Evolutionary conservation across 2,797 vertebrate genomes (phyloP).

Genomic region (Luscinia megarhynchos): DNA sequence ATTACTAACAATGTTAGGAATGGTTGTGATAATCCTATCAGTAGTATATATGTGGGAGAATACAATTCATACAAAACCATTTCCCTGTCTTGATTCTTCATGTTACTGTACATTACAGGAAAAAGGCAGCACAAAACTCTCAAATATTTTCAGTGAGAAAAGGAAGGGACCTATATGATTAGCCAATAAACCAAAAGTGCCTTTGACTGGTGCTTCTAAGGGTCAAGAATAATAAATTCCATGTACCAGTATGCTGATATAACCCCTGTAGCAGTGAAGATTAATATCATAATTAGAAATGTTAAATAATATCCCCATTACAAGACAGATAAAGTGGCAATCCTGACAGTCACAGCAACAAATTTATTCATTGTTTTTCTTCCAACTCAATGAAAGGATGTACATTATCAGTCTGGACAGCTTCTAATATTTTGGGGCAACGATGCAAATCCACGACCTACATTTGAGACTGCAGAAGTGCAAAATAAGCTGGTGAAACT

Average conservation of each 20-base stretch:
- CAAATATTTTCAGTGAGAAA: slow-evolving; percentile 61
- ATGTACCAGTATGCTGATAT: slow-evolving; percentile 27
- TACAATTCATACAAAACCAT: background rate
- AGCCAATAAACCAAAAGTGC: slow-evolving; percentile 30
- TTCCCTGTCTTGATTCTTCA: background rate
- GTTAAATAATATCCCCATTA: slow-evolving; percentile 23
- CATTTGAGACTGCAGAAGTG: background rate
- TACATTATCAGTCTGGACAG: background rate
- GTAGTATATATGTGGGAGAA: background rate
- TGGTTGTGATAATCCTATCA: background rate
- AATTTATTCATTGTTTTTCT: slow-evolving; percentile 7
- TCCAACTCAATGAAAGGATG: background rate
- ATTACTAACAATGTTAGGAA: background rate
- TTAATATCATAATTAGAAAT: slow-evolving; percentile 69
- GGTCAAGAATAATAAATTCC: slow-evolving; percentile 66
- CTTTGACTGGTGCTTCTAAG: slow-evolving; percentile 41
- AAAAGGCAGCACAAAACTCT: background rate
- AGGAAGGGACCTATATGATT: slow-evolving; percentile 53
- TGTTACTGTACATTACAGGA: background rate
- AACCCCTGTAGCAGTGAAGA: slow-evolving; percentile 60
- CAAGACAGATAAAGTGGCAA: background rate
- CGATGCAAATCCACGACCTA: background rate
- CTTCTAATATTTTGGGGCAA: background rate
- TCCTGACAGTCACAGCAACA: background rate
- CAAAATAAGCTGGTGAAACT: background rate